Conservation (phyloP, 2,113 vertebrate species). For the Actenoides lindsayi region DNA sequence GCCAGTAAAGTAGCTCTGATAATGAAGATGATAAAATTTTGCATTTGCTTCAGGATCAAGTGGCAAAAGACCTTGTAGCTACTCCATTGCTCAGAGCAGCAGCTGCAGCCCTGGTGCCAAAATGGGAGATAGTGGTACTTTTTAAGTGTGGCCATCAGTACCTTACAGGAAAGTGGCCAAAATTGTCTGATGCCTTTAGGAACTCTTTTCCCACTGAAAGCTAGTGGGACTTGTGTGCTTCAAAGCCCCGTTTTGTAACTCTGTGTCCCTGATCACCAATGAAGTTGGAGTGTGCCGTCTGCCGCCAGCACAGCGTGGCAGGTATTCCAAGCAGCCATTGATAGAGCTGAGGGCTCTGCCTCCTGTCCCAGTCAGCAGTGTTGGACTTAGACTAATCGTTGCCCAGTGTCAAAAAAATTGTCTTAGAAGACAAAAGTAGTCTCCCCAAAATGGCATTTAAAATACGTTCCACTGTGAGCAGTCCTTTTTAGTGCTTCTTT, state of each 20-base stretch:
- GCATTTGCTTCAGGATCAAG: background rate
- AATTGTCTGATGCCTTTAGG: background rate
- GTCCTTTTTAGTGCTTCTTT: background rate
- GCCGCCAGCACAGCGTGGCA: fast-evolving
- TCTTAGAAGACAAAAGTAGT: background rate
- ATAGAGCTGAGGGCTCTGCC: background rate
- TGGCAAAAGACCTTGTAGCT: background rate
- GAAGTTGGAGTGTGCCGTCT: background rate
- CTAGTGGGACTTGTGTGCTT: background rate
- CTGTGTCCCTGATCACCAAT: background rate
- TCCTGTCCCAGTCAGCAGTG: background rate
- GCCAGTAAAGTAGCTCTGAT: background rate
- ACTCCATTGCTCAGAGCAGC: background rate
- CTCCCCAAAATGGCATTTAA: background rate
- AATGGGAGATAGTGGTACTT: fast-evolving
- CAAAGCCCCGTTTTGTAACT: background rate
- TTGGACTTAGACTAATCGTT: background rate
- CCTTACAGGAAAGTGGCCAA: background rate
- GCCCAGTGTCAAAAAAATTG: background rate
- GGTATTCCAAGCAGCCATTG: background rate
- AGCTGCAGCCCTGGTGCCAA: background rate
- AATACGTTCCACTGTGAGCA: background rate
- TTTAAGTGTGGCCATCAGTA: background rate
- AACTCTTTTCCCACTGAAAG: background rate
- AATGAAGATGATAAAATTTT: background rate